phyloP scores from a whole-genome alignment of 2,888 invertebrate species.

The Cerastoderma edule region DNA sequence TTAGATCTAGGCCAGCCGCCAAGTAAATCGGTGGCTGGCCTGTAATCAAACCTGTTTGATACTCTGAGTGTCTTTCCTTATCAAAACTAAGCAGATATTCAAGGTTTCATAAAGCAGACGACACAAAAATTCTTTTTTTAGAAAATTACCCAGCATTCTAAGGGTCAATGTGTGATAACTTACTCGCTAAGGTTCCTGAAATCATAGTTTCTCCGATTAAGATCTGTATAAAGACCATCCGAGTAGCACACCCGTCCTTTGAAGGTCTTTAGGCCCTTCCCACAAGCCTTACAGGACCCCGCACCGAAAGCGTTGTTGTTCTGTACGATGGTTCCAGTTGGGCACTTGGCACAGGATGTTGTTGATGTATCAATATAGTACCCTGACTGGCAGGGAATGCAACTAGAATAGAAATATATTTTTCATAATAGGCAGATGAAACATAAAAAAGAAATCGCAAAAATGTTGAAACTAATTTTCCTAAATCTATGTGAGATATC shows the following conservation, averaged over 20 bases:
- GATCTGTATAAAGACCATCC: conserved; percentile 81
- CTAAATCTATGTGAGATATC: too few relatives aligned
- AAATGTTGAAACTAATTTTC: too few relatives aligned
- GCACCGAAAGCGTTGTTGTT: conserved; percentile 73
- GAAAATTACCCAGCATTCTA: too few relatives aligned
- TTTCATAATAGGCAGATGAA: too few relatives aligned
- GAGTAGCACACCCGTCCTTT: conserved; percentile 84
- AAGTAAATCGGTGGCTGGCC: too few relatives aligned
- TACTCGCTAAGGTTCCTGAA: conserved; percentile 75
- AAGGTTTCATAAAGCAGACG: too few relatives aligned
- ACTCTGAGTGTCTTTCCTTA: too few relatives aligned
- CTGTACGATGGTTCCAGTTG: conserved; percentile 79
- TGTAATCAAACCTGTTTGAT: too few relatives aligned
- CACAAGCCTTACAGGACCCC: conserved; percentile 85
- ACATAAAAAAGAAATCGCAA: too few relatives aligned
- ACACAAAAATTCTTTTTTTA: too few relatives aligned
- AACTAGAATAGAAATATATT: conserved; percentile 77
- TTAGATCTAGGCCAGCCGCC: too few relatives aligned
- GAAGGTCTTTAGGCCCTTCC: conserved; percentile 83
- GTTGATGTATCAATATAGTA: conserved; percentile 84
- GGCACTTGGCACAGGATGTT: conserved; percentile 85
- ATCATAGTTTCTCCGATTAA: conserved; percentile 74
- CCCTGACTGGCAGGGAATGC: conserved; percentile 86
- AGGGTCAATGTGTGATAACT: neutral
- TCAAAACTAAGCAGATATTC: too few relatives aligned